phyloP scores from a whole-genome alignment of 2,113 vertebrate species.

The Cranoglanis bouderius region DNA sequence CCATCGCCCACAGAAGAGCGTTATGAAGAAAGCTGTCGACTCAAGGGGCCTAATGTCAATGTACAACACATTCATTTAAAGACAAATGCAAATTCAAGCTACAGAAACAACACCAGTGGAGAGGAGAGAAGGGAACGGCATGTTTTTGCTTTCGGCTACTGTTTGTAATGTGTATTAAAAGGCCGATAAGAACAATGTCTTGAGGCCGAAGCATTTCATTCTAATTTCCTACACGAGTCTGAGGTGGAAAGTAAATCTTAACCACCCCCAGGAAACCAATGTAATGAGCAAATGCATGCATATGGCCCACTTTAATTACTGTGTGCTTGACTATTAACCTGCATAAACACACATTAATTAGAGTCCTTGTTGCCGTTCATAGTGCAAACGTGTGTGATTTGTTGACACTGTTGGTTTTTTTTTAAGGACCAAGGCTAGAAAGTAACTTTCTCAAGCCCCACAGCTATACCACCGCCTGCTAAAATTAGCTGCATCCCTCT shows the following conservation, averaged over 20 bases:
- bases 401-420: background rate
- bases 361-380: constrained; percentile 28
- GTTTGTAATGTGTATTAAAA: background rate
- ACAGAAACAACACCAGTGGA: no score
- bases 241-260: constrained; percentile 4
- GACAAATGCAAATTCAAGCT: background rate
- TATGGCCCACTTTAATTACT: constrained; percentile 39
- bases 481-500: constrained; percentile 17
- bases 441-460: background rate
- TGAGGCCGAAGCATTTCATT: constrained; percentile 12
- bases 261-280: background rate
- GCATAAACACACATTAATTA: constrained; percentile 29
- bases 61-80: background rate
- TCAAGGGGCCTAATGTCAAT: background rate
- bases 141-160: background rate
- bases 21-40: background rate
- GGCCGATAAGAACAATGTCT: background rate
- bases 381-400: constrained; percentile 5
- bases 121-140: background rate
- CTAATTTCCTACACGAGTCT: constrained; percentile 16
- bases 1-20: no score
- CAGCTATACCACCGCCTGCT: constrained; percentile 12
- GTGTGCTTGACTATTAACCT: constrained; percentile 8
- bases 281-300: constrained; percentile 37
- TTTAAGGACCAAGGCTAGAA: background rate